Evolutionary conservation across 2,113 vertebrate species (phyloP).

Genomic region (Pelobates fuscus): DNA sequence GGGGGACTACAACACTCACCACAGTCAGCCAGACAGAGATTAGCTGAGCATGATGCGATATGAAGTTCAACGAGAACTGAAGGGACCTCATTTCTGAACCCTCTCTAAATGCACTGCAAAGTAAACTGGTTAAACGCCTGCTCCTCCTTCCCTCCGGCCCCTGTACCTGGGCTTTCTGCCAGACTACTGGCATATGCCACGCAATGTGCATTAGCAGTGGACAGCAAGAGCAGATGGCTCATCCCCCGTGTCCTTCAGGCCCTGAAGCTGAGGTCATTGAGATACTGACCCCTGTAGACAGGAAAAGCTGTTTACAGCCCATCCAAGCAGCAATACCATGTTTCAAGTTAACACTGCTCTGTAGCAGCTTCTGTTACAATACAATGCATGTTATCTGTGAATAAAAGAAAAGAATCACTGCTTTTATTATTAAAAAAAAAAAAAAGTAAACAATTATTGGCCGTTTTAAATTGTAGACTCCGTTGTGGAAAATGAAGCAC

Average conservation of each 20-base stretch:
- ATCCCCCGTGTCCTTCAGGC: slow-evolving; percentile 34
- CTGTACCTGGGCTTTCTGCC: slow-evolving; percentile 21
- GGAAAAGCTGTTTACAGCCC: slow-evolving; percentile 25
- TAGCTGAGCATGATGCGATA: too few species aligned
- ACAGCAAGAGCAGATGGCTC: slow-evolving; percentile 28
- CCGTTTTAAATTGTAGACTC: too few species aligned
- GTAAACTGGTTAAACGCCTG: neutral
- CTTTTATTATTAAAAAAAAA: too few species aligned
- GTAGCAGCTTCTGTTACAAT: neutral
- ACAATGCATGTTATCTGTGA: too few species aligned
- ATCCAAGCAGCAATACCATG: neutral
- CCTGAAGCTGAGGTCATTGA: slow-evolving; percentile 22
- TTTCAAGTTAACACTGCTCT: neutral
- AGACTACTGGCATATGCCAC: slow-evolving; percentile 34
- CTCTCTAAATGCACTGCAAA: neutral
- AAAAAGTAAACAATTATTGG: too few species aligned
- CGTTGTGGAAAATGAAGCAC: too few species aligned
- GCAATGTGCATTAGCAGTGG: slow-evolving; percentile 12
- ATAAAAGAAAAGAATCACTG: too few species aligned
- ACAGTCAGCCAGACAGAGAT: too few species aligned
- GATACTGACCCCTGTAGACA: slow-evolving; percentile 36
- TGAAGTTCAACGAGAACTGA: neutral
- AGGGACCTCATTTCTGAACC: neutral
- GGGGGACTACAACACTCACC: too few species aligned
- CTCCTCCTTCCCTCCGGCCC: neutral